phyloP scores from a whole-genome alignment of 1,140 invertebrate genomes.

The Arctopsyche grandis region DNA sequence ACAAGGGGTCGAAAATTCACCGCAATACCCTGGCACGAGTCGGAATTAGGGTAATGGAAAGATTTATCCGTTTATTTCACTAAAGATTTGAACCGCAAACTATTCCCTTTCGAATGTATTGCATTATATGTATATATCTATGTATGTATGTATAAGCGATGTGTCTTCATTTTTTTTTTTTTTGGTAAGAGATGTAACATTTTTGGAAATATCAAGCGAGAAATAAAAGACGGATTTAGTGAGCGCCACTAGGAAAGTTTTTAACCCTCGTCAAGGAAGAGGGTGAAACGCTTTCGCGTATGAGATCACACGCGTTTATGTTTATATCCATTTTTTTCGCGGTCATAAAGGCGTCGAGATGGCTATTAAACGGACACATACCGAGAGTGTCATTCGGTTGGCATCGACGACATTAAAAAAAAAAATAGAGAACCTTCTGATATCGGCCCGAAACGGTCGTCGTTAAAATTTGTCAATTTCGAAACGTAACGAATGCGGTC shows the following conservation, averaged over 20 bases:
- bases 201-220: not conserved
- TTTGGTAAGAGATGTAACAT: not conserved
- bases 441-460: constrained; percentile 10
- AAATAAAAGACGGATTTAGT: not conserved
- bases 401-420: constrained; percentile 1
- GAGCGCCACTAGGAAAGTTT: not conserved
- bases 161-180: not conserved
- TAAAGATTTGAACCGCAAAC: constrained; percentile 11
- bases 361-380: constrained; percentile 35
- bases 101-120: not conserved
- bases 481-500: not conserved
- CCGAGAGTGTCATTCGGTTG: not conserved
- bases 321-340: constrained; percentile 35
- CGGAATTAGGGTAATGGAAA: constrained; percentile 3
- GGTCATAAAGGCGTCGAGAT: constrained; percentile 24
- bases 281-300: constrained; percentile 4
- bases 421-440: constrained; percentile 11
- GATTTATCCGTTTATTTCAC: constrained; percentile 1
- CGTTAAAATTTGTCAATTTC: constrained; percentile 43
- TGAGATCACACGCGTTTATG: constrained; percentile 25
- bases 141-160: not conserved
- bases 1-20: constrained; percentile 9
- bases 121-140: not conserved
- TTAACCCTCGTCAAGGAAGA: constrained; percentile 6
- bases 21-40: not conserved